Base-by-base conservation (phyloP, 2,888 invertebrate species). In the Diloba caeruleocephala region DNA sequence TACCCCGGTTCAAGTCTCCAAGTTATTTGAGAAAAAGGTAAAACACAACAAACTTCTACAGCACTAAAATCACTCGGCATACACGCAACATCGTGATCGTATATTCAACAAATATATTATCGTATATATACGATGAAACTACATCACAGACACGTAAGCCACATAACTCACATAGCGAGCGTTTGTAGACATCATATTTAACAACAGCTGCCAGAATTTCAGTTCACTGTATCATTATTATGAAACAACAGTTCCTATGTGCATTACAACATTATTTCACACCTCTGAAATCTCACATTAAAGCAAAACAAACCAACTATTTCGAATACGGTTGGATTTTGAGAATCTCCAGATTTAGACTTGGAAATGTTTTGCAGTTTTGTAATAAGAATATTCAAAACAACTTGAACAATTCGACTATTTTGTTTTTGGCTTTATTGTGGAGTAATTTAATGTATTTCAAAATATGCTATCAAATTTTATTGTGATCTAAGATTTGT, bases 171-270 rank as follows among this genome's bases (percentile, higher is more conserved):
- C 43, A 69, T 49, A 23, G 34, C 44, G 3, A 37, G 50, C 51
- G 41, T 56, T 65, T 36, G 44, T 37, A 61, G 71, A 53, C 66
- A 48, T 60, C 61, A 56, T 69, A 64, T 63, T 73, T 66, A 55
- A 65, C 59, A 57, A 50, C 59, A 39, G 55, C 51, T 54, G 57
- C 70, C 64, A 45, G 42, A 59, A 46, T 66, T 68, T 66, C 55
- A 63, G 58, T 64, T 23, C 63, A 55, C 49, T 58, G 56, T 58
- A 68, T 63, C 64, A 68, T 48, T 63, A 57, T 68, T 64, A 49
- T 48, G 62, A 49, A 67, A 63, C 55, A 48, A 49, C 41, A 45
- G 56, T 31, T 44, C 32, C 28, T 65, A 12, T 33, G 41, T 43
- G 32, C 32, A 53, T 52, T 58, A 33, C 55, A 43, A 36, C 19